A percentile compares a stretch with the other conserved stretches of the same genome.
These are phyloP conservation scores for Eupithecia inturbata DNA, from an alignment of 2,888 invertebrate genomes.

Conservation along the genomic window DNA sequence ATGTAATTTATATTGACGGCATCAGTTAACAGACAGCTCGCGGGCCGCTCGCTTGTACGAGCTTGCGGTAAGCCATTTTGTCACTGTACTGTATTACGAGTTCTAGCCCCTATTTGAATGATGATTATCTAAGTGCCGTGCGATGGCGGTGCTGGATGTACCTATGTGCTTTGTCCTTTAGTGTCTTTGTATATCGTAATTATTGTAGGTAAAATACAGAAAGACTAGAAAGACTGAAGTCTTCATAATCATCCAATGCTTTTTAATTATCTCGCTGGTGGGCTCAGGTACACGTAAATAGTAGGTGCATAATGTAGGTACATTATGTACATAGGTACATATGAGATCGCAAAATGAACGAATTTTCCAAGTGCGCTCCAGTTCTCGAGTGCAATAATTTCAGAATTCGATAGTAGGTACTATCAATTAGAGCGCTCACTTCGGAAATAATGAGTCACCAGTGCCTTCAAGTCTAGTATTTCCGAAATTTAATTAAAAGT, in stretches of 20 bases:
- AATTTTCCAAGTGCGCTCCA: not conserved
- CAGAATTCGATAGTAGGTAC: conserved; percentile 24
- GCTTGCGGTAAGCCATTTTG: not conserved
- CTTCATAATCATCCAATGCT: not conserved
- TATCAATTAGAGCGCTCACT: conserved; percentile 29
- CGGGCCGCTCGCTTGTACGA: not conserved
- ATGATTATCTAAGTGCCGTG: not conserved
- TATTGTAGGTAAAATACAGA: not conserved
- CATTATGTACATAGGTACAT: not conserved
- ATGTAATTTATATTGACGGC: not conserved
- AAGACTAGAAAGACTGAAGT: not conserved
- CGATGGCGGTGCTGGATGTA: not conserved
- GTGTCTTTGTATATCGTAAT: not conserved
- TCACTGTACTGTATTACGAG: not conserved
- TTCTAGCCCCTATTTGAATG: not conserved
- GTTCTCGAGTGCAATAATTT: conserved; percentile 9
- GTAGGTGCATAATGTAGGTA: no score
- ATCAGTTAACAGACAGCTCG: not conserved
- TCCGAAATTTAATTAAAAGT: conserved; percentile 40
- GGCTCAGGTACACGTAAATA: no score
- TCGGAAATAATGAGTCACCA: conserved; percentile 32
- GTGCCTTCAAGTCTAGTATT: conserved; percentile 27
- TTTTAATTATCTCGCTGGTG: not conserved
- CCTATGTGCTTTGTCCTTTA: not conserved
- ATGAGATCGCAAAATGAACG: not conserved